Evolutionary conservation across 2,113 vertebrate species (phyloP), one percentile per base, ranked within the genome.

Genomic region (Hippocampus zosterae): DNA sequence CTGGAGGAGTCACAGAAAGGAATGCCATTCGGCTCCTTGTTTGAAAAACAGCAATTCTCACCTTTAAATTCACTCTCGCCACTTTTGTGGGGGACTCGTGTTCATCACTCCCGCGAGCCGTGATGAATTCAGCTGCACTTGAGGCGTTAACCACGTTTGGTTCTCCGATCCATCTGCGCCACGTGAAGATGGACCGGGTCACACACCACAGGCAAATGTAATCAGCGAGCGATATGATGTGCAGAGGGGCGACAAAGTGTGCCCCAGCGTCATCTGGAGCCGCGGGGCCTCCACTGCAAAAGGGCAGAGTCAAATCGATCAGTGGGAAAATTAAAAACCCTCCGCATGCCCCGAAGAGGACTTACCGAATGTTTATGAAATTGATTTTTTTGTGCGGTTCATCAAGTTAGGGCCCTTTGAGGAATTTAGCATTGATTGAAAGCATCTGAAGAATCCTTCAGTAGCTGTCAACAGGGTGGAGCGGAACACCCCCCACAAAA

Each of bases 361-460:
- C 71, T 71, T 19, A 60, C 46, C 60, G 40, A 75, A 72, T 81
- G 79, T 78, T 80, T 81, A 84, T 85, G 83, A 84, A 81, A 71
- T 72, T 69, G 44, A 69, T 68, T 75, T 60, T 60, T 70, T 66
- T 79, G 75, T 79, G 70, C 70, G 67, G 44, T 69, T 84, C 85
- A 88, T 86, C 61, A 62, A 69, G 70, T 86, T 77, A 29, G 33
- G 23, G 81, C 79, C 27, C 0, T 29, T 40, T 77, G 79, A 87
- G 83, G 68, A 78, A 74, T 85, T 88, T 84, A 81, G 62, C 74
- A 82, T 84, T 18, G 85, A 88, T 76, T 69, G 52, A 53, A 59
- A 78, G 56, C 57, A 63, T 63, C 41, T 63, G 41, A 67, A 59
- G 69, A 67, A 71, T 75, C 44, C 53, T n/a, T n/a, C 21, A 1